Evolutionary conservation across 2,888 invertebrate species (phyloP).

Genomic region (Laspeyria flexula): DNA sequence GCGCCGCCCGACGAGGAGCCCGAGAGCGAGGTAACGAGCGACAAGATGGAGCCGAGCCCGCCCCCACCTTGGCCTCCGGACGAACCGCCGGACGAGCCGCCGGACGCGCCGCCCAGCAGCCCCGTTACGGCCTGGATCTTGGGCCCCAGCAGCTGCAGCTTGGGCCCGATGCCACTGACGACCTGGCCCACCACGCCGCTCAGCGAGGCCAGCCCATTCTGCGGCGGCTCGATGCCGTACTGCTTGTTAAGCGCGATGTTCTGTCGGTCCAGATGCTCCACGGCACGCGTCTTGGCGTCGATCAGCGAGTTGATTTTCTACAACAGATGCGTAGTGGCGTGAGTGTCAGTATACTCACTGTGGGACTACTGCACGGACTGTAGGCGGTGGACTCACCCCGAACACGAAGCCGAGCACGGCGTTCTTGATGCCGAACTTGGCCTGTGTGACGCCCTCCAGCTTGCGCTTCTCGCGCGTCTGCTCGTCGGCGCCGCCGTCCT

Average conservation of each 20-base stretch:
- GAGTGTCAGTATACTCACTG: too few species aligned
- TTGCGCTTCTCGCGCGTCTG: constrained; percentile 90
- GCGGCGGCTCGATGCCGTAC: constrained; percentile 90
- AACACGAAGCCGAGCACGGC: constrained; percentile 93
- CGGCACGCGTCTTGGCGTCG: constrained; percentile 91
- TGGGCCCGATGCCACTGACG: constrained; percentile 84
- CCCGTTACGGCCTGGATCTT: constrained; percentile 87
- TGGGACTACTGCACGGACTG: too few species aligned
- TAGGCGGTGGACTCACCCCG: constrained; percentile 89
- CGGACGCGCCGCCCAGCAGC: constrained; percentile 83
- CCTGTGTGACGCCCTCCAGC: constrained; percentile 87
- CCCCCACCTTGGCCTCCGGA: constrained; percentile 85
- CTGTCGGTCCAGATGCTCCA: constrained; percentile 89
- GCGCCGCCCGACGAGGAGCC: constrained; percentile 79
- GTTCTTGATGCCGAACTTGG: constrained; percentile 91
- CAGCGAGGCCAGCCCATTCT: constrained; percentile 86
- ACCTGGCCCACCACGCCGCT: constrained; percentile 89
- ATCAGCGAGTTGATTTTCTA: constrained; percentile 94
- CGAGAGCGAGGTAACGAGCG: constrained; percentile 78
- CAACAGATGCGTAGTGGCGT: constrained; percentile 55
- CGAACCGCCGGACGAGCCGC: constrained; percentile 82
- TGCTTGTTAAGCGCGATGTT: constrained; percentile 92
- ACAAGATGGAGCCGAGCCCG: constrained; percentile 78
- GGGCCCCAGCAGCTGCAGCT: constrained; percentile 89
- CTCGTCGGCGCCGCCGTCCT: constrained; percentile 71